Percentiles rank a stretch among this genome's conserved stretches.
Conservation (phyloP, 37 sponge, comb jelly and placozoan species). For the Lycopodina hypogea region DNA sequence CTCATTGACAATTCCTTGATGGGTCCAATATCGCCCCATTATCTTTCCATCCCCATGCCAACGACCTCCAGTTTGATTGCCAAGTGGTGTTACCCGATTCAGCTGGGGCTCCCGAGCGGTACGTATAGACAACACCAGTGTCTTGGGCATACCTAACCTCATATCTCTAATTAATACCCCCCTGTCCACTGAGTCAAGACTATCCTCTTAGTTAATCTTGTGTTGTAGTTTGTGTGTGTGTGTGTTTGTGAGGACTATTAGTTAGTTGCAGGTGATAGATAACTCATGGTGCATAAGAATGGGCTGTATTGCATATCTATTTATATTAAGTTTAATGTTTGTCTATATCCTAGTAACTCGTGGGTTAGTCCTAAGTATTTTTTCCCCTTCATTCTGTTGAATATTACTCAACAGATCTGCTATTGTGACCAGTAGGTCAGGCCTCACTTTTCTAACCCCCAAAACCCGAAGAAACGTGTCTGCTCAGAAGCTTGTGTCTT, state of each 20-base stretch:
- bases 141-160: neutral
- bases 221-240: neutral
- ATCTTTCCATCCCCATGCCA: constrained; percentile 4
- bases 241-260: neutral
- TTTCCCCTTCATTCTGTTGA: no score
- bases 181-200: neutral
- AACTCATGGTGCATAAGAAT: no score
- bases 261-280: no score
- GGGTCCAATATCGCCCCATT: neutral
- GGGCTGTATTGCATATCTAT: no score
- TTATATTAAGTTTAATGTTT: no score
- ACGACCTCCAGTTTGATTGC: constrained; percentile 75
- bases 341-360: no score
- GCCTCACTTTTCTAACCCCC: no score
- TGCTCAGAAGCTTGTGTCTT: no score
- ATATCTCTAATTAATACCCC: neutral
- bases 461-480: no score
- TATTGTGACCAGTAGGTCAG: no score
- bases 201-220: neutral
- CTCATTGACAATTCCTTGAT: neutral
- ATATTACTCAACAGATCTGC: no score
- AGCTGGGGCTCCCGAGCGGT: constrained; percentile 86
- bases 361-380: no score
- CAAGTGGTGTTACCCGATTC: constrained; percentile 81
- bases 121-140: constrained; percentile 21